Evolutionary conservation across 2,888 invertebrate species (phyloP).

Genomic region (Magallana nippona): DNA sequence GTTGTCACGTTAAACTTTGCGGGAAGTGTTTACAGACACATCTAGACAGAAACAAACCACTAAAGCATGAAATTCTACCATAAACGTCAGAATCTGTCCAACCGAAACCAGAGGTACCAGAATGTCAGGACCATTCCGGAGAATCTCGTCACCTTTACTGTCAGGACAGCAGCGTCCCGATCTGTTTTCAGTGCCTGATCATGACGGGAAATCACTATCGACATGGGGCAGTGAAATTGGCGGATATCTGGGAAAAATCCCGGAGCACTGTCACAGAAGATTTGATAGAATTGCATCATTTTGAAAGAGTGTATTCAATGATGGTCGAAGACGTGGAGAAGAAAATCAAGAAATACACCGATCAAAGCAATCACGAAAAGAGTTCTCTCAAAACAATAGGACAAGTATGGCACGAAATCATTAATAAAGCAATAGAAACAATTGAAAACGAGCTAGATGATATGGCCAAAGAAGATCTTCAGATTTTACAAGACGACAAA

Average conservation of each 20-base stretch:
- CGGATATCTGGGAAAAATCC: not conserved
- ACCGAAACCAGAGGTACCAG: not conserved
- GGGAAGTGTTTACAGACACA: not conserved
- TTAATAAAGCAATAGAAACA: not conserved
- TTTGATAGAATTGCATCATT: not conserved
- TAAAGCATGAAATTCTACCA: not conserved
- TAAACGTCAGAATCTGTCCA: not conserved
- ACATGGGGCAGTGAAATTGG: not conserved
- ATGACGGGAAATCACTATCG: not conserved
- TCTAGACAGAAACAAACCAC: not conserved
- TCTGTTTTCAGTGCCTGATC: constrained; percentile 8
- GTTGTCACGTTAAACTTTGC: not conserved
- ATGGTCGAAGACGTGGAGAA: not conserved
- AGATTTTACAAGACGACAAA: not conserved
- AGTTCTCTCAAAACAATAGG: not conserved
- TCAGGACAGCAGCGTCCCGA: not conserved
- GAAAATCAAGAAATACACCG: not conserved
- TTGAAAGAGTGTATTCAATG: not conserved
- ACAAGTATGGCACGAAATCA: not conserved
- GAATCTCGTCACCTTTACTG: constrained; percentile 5
- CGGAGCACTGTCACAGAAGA: not conserved
- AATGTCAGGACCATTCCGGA: constrained; percentile 16
- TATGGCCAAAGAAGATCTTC: not conserved
- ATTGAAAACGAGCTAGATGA: not conserved
- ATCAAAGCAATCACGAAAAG: not conserved